Conservation (phyloP, 2,888 invertebrate genomes). For the Ethmia dodecea region DNA sequence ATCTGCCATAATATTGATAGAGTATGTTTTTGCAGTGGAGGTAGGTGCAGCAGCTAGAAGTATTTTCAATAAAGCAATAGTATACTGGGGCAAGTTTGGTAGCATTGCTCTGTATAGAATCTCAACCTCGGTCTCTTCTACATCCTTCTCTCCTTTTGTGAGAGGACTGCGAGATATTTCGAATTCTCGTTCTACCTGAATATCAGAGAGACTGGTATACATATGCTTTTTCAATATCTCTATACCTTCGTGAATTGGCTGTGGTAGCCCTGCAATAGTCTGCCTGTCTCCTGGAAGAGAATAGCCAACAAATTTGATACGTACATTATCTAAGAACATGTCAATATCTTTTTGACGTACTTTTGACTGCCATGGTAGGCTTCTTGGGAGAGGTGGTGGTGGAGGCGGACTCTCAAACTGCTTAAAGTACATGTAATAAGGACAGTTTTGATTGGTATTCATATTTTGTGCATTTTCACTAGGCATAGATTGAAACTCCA, state of each 20-base stretch:
- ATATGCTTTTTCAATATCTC: slow-evolving; percentile 94
- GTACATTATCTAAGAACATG: slow-evolving; percentile 91
- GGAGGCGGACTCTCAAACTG: slow-evolving; percentile 68
- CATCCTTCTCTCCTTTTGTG: slow-evolving; percentile 88
- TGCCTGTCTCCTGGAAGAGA: slow-evolving; percentile 90
- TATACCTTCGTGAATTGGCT: slow-evolving; percentile 97
- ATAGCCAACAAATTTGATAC: slow-evolving; percentile 97
- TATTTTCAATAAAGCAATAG: slow-evolving; percentile 98
- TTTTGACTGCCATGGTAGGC: slow-evolving; percentile 97
- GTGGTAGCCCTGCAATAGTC: slow-evolving; percentile 95
- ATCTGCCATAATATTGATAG: slow-evolving; percentile 98
- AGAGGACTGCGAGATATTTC: slow-evolving; percentile 94
- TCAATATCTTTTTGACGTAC: slow-evolving; percentile 96
- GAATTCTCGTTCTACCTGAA: slow-evolving; percentile 94
- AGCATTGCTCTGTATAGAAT: slow-evolving; percentile 95
- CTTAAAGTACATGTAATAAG: slow-evolving; percentile 63
- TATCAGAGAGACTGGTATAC: slow-evolving; percentile 94
- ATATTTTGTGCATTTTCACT: slow-evolving; percentile 51
- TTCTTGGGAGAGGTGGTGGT: slow-evolving; percentile 69
- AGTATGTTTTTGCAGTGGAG: slow-evolving; percentile 98
- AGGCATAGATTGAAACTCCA: slow-evolving; percentile 76
- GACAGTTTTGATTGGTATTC: slow-evolving; percentile 53
- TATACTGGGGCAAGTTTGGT: slow-evolving; percentile 97
- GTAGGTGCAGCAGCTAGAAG: slow-evolving; percentile 98
- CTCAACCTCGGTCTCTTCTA: slow-evolving; percentile 91